These are phyloP conservation scores for Silurus aristotelis DNA, from an alignment of 2,797 vertebrate genomes.

Conservation along the genomic window DNA sequence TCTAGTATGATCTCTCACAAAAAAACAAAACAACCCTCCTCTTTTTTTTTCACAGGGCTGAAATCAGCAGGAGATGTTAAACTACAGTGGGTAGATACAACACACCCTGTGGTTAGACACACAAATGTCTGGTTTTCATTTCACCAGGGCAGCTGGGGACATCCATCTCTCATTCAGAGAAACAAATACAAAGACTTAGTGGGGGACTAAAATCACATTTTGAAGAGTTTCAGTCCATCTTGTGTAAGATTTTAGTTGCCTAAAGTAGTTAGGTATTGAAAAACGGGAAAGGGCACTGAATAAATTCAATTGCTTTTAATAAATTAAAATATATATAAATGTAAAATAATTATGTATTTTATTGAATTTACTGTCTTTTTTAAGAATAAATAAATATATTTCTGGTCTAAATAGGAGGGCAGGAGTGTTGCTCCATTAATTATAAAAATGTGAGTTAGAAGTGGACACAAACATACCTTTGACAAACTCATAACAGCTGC, in stretches of 20 bases:
- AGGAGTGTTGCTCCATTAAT: neutral
- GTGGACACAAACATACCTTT: slow-evolving; percentile 6
- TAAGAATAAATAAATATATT: neutral
- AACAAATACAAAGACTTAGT: no score
- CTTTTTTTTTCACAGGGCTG: neutral
- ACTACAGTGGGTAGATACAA: slow-evolving; percentile 1
- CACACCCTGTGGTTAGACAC: neutral
- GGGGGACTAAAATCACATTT: neutral
- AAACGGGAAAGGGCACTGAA: neutral
- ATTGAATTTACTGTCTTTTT: neutral
- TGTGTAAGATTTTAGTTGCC: neutral
- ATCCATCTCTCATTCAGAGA: neutral
- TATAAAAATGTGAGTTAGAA: neutral
- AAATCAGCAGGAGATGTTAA: slow-evolving; percentile 24
- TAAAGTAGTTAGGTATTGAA: neutral
- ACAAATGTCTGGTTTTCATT: slow-evolving; percentile 9
- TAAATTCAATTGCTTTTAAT: neutral
- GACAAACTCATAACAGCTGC: slow-evolving; percentile 18
- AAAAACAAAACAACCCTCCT: neutral
- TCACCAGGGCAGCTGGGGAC: slow-evolving; percentile 6
- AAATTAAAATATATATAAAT: neutral
- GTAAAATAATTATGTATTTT: neutral
- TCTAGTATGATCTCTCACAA: neutral
- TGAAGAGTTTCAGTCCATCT: neutral
- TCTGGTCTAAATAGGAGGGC: no score